Evolutionary conservation across 2,797 vertebrate species (phyloP), one percentile per base, ranked within the genome.

Genomic region (Protosalanx chinensis): DNA sequence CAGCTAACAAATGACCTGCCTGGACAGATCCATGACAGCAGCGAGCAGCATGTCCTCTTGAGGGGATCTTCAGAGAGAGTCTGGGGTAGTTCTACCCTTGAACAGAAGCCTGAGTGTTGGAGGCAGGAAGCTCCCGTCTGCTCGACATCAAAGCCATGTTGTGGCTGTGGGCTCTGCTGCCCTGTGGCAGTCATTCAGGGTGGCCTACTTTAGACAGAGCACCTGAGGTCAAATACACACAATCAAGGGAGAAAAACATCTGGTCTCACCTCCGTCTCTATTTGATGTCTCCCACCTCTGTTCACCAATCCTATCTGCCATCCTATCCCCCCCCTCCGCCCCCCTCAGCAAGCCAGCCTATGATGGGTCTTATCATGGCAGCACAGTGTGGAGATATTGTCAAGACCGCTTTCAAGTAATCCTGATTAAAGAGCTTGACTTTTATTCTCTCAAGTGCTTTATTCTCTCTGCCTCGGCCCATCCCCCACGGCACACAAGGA

Each of bases 301-400:
- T 3, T 56, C 57, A 35, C 27, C 16, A n/a, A 23, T 49, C 56
- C 67, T 29, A 75, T 78, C 72, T 77, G 23, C 23, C 23, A 27
- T 27, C 23, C 76, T 73, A 72, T 72, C 70, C 74, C 79, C 79
- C 82, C 3, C 37, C 20, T 49, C 35, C 51, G 32, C 23, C 49
- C 46, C 64, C 53, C 68, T 57, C 69, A 49, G 62, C 69, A 53
- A 49, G 68, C 64, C 51, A 70, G 68, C 66, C 71, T 69, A 76
- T 71, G 75, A 88, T 70, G 68, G 69, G 82, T 85, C 92, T 92
- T 91, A 92, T 93, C 91, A 88, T 82, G 79, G 86, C 83, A 85
- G 84, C 86, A 88, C 91, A 93, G 92, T 82, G 86, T 89, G 90
- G 88, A 90, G 89, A 91, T 93, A 93, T 86, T 91, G 90, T 91